Evolutionary conservation across 2,113 vertebrate genomes (phyloP).

Genomic region (Charina bottae): DNA sequence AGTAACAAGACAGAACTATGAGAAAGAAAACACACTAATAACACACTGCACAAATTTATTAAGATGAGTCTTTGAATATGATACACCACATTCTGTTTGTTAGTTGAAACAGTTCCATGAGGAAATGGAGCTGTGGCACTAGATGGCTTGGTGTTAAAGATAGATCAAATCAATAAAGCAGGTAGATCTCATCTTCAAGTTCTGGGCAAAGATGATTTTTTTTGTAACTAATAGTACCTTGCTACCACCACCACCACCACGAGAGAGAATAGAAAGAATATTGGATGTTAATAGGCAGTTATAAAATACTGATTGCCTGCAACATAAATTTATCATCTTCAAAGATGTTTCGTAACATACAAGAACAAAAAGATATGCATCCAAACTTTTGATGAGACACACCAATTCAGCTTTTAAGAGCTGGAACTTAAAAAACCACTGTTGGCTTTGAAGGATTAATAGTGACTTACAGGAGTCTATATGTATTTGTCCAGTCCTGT

Average conservation of each 20-base stretch:
- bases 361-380: background rate
- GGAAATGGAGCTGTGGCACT: conserved; percentile 7
- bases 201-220: background rate
- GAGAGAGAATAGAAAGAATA: background rate
- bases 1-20: conserved; percentile 2
- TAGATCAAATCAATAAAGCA: background rate
- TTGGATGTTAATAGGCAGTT: background rate
- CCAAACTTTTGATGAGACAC: background rate
- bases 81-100: background rate
- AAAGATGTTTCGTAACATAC: background rate
- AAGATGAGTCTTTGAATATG: conserved; percentile 2
- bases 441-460: background rate
- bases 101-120: background rate
- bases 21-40: conserved; percentile 15
- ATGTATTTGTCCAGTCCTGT: background rate
- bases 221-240: background rate
- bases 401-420: background rate
- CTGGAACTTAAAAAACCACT: background rate
- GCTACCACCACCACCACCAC: background rate
- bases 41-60: background rate
- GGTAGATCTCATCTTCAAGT: background rate
- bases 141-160: background rate
- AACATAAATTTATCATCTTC: background rate
- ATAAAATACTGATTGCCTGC: background rate
- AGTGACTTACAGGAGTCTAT: background rate